Conservation (phyloP, 2,113 vertebrate species). For the Lichenostomus cassidix region DNA sequence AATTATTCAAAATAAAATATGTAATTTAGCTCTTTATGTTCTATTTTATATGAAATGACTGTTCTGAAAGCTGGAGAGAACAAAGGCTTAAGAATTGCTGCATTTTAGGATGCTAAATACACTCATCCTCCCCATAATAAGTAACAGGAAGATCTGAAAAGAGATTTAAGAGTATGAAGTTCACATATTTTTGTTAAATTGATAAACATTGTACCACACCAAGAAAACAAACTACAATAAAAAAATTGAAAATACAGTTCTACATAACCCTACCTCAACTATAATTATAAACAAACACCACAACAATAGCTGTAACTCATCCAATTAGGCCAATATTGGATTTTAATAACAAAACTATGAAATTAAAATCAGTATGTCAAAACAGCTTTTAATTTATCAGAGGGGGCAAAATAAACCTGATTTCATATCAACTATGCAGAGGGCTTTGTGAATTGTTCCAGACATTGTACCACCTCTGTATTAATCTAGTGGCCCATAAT, state of each 20-base stretch:
- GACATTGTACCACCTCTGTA: not conserved
- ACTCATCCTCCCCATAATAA: not conserved
- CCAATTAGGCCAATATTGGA: not conserved
- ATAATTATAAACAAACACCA: not conserved
- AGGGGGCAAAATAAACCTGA: not conserved
- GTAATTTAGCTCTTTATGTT: not conserved
- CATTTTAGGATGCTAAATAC: not conserved
- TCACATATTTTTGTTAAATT: not conserved
- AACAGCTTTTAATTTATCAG: not conserved
- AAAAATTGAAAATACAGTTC: not conserved
- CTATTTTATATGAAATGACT: not conserved
- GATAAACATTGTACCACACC: not conserved
- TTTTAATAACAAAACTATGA: not conserved
- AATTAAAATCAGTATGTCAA: not conserved
- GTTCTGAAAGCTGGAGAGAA: not conserved
- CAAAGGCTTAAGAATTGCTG: not conserved
- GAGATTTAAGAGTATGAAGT: not conserved
- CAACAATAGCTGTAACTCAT: not conserved
- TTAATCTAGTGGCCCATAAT: not conserved
- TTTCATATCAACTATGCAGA: not conserved
- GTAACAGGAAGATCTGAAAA: not conserved
- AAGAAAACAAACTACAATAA: not conserved
- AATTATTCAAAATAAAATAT: not conserved
- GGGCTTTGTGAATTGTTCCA: not conserved
- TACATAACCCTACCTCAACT: not conserved